Conservation (phyloP, 2,888 invertebrate genomes). For the Mythimna lalbum region DNA sequence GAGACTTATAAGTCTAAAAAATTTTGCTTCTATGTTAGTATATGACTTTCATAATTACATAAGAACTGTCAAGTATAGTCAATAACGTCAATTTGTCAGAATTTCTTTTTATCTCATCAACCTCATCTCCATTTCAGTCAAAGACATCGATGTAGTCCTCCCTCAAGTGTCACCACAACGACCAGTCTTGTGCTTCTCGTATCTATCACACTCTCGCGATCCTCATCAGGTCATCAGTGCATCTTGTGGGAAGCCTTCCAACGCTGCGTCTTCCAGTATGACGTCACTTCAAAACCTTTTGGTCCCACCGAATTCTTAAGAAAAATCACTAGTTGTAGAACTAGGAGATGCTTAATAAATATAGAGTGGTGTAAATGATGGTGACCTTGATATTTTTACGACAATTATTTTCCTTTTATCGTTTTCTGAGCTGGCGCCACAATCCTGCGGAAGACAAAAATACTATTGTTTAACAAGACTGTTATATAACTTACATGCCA, state of each 20-base stretch:
- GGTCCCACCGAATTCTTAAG: neutral
- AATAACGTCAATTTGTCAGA: neutral
- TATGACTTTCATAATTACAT: neutral
- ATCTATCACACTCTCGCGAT: too few species aligned
- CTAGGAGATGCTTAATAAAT: neutral
- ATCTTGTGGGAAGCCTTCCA: too few species aligned
- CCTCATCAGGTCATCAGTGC: too few species aligned
- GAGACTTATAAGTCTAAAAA: too few species aligned
- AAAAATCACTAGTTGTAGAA: neutral
- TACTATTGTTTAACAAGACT: neutral
- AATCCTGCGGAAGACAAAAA: neutral
- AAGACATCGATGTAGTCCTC: too few species aligned
- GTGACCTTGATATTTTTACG: neutral
- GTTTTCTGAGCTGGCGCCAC: neutral
- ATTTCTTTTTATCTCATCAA: neutral
- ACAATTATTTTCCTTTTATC: neutral
- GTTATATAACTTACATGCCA: neutral
- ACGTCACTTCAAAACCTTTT: too few species aligned
- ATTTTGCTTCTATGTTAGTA: too few species aligned
- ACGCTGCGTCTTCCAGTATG: too few species aligned
- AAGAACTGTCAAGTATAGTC: neutral
- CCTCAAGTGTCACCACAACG: too few species aligned
- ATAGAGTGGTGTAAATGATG: neutral
- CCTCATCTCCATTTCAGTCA: too few species aligned
- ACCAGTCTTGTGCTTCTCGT: too few species aligned